Conservation (phyloP, 1,140 invertebrate genomes). For the Brachionus rubens region DNA sequence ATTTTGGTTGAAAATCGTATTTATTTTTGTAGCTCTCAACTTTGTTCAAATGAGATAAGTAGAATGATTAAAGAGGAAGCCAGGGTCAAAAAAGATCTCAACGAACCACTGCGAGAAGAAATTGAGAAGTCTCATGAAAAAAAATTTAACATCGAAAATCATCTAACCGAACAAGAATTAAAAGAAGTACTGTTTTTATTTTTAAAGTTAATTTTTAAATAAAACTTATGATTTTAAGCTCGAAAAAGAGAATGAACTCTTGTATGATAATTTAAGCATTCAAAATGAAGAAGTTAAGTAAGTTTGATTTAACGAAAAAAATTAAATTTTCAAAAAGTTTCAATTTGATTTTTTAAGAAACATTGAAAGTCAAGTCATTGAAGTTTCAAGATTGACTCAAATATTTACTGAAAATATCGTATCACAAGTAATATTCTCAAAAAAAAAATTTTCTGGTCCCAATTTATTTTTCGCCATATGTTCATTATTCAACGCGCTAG, state of each 20-base stretch:
- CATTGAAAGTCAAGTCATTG: conserved; percentile 42
- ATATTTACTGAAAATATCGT: conserved; percentile 45
- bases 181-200: not conserved
- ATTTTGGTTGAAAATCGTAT: not conserved
- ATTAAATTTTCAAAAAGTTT: not conserved
- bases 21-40: not conserved
- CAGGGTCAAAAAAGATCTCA: not conserved
- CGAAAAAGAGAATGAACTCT: conserved; percentile 33
- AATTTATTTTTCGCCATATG: too few species aligned
- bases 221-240: not conserved
- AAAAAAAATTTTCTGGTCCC: too few species aligned
- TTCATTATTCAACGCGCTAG: too few species aligned
- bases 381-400: conserved; percentile 28
- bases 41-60: conserved; percentile 5
- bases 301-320: not conserved
- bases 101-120: not conserved
- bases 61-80: not conserved
- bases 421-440: conserved; percentile 32
- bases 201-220: not conserved
- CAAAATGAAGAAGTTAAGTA: conserved; percentile 39
- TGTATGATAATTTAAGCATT: conserved; percentile 37
- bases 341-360: not conserved
- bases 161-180: not conserved
- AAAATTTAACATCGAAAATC: conserved; percentile 3
- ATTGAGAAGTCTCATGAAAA: not conserved